A percentile compares a stretch with the other conserved stretches of the same genome.
Conservation (phyloP, 1,140 invertebrate genomes). For the Phymorhynchus buccinoides region DNA sequence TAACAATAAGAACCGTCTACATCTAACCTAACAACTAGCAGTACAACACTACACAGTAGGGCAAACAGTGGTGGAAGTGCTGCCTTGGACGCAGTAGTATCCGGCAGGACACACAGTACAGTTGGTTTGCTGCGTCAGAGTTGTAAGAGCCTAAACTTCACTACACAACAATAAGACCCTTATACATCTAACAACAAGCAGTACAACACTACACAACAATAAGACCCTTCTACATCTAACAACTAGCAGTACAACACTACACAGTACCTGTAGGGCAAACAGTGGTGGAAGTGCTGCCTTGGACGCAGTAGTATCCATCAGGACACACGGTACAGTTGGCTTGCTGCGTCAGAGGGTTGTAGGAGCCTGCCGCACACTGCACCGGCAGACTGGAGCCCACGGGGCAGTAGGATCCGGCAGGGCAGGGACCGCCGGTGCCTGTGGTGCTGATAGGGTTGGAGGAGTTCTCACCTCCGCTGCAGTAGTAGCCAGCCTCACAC, state of each 20-base stretch:
- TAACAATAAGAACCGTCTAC: too few species aligned
- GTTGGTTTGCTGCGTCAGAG: slow-evolving; percentile 55
- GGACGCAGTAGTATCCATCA: slow-evolving; percentile 63
- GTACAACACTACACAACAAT: too few species aligned
- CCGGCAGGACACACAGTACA: slow-evolving; percentile 66
- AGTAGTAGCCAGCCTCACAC: slow-evolving; percentile 67
- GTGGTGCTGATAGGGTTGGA: slow-evolving; percentile 56
- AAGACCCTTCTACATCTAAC: too few species aligned
- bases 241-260: slow-evolving; percentile 12
- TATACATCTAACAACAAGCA: too few species aligned
- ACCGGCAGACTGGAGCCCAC: slow-evolving; percentile 58
- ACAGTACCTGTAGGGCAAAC: slow-evolving; percentile 65
- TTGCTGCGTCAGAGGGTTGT: slow-evolving; percentile 53
- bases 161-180: too few species aligned
- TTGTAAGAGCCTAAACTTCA: too few species aligned
- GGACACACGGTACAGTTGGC: slow-evolving; percentile 65
- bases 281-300: slow-evolving; percentile 52
- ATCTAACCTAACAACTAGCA: too few species aligned
- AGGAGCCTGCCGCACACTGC: slow-evolving; percentile 62
- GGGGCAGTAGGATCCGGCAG: slow-evolving; percentile 63
- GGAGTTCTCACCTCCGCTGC: slow-evolving; percentile 59
- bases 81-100: slow-evolving; percentile 63
- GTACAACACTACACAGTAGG: too few species aligned
- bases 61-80: slow-evolving; percentile 55
- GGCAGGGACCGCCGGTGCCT: slow-evolving; percentile 66